A percentile compares a stretch with the other conserved stretches of the same genome.
Evolutionary conservation across 2,888 invertebrate species (phyloP).

Genomic region (Heteropelma amictum): DNA sequence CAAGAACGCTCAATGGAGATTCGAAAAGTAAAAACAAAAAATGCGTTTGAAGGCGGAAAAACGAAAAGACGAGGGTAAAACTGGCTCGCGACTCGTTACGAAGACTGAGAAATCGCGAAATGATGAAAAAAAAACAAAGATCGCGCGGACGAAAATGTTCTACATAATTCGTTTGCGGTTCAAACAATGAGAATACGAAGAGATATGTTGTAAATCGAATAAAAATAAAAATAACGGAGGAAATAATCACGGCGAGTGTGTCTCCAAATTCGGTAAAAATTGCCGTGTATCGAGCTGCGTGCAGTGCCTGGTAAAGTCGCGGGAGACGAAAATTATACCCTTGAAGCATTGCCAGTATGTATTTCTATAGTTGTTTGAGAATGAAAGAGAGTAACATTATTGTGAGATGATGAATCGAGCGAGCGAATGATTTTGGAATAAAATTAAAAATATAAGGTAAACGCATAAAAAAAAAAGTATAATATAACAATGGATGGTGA

Average conservation of each 20-base stretch:
- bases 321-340: constrained; percentile 61
- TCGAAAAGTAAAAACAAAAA: constrained; percentile 19
- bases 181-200: constrained; percentile 2
- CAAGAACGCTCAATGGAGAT: constrained; percentile 41
- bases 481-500: constrained; percentile 44
- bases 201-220: constrained; percentile 11
- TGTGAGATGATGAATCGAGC: constrained; percentile 35
- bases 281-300: constrained; percentile 43
- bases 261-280: constrained; percentile 41
- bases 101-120: constrained; percentile 41
- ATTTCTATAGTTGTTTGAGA: constrained; percentile 67
- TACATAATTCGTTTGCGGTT: too few species aligned
- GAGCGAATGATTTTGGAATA: constrained; percentile 30
- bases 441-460: constrained; percentile 37
- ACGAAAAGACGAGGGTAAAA: not conserved
- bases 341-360: constrained; percentile 73
- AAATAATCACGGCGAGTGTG: constrained; percentile 55
- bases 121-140: constrained; percentile 19
- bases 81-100: constrained; percentile 7
- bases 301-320: constrained; percentile 61
- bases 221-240: not conserved
- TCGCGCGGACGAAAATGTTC: constrained; percentile 30
- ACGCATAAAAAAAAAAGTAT: constrained; percentile 22
- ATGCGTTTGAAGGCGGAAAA: constrained; percentile 2
- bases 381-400: constrained; percentile 15